Conservation (phyloP, 2,888 invertebrate genomes). For the Brenthis ino region DNA sequence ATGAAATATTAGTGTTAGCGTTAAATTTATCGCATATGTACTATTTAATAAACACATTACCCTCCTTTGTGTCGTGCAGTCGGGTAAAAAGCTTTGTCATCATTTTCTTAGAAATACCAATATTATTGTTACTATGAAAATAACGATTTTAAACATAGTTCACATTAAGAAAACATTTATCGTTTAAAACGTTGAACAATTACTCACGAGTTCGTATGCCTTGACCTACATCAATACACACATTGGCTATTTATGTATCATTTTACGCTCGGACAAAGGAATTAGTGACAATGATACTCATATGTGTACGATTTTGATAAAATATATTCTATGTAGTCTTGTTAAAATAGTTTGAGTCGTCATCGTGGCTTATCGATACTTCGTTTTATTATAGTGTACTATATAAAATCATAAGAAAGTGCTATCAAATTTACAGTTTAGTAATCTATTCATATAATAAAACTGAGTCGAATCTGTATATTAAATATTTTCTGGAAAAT, state of each 20-base stretch:
- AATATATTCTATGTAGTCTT: slow-evolving; percentile 13
- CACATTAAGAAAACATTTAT: slow-evolving; percentile 31
- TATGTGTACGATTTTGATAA: slow-evolving; percentile 21
- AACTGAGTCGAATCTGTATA: too few species aligned
- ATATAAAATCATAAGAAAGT: too few species aligned
- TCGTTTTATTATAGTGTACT: too few species aligned
- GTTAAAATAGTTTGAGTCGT: slow-evolving; percentile 27
- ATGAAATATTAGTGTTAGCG: background rate
- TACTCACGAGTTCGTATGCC: slow-evolving; percentile 42
- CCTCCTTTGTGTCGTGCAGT: too few species aligned
- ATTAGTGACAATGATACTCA: slow-evolving; percentile 31
- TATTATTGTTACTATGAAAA: slow-evolving; percentile 4
- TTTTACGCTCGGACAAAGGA: slow-evolving; percentile 42
- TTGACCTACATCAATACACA: slow-evolving; percentile 45
- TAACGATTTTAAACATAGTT: slow-evolving; percentile 1
- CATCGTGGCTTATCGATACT: background rate
- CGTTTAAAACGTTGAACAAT: slow-evolving; percentile 35
- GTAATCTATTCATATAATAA: too few species aligned
- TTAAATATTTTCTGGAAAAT: too few species aligned
- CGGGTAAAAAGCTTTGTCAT: background rate
- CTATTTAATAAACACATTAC: background rate
- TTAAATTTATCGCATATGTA: background rate
- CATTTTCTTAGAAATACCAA: background rate
- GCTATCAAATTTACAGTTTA: too few species aligned
- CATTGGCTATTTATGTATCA: slow-evolving; percentile 40